phyloP scores from a whole-genome alignment of 1,140 invertebrate genomes.

The Argopecten irradians region DNA sequence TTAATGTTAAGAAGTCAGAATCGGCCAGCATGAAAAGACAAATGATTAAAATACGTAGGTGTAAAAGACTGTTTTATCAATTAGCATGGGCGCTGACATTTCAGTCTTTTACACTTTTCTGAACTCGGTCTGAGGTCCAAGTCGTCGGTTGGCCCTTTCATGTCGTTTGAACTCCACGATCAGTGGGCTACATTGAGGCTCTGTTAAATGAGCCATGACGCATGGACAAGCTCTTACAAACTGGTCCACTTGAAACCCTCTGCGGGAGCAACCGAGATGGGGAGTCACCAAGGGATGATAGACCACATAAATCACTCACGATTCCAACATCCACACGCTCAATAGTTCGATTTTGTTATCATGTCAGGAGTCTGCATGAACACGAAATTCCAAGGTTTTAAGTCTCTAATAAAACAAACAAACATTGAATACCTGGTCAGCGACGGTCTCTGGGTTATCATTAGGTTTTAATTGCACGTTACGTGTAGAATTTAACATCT shows the following conservation, averaged over 20 bases:
- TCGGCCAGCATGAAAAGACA: no score
- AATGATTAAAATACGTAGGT: neutral
- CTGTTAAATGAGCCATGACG: slow-evolving; percentile 5
- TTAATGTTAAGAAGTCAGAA: no score
- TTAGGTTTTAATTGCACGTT: neutral
- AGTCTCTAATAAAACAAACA: slow-evolving; percentile 23
- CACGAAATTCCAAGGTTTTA: slow-evolving; percentile 7
- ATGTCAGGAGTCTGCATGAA: neutral
- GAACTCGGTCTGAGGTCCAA: neutral
- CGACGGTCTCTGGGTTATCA: neutral
- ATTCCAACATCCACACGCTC: neutral
- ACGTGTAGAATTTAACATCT: neutral
- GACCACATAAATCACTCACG: slow-evolving; percentile 21
- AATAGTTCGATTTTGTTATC: neutral
- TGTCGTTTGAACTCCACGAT: neutral
- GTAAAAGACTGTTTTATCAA: neutral
- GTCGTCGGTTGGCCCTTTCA: neutral
- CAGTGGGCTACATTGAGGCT: neutral
- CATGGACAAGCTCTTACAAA: slow-evolving; percentile 9
- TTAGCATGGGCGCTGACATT: neutral
- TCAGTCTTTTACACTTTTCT: neutral
- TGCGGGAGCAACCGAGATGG: neutral
- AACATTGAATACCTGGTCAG: neutral
- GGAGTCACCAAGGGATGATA: neutral
- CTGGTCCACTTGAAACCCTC: neutral